Percentiles rank a stretch among this genome's conserved stretches.
Evolutionary conservation across 2,888 invertebrate genomes (phyloP).

Genomic region (Leptinotarsa peninsularis): DNA sequence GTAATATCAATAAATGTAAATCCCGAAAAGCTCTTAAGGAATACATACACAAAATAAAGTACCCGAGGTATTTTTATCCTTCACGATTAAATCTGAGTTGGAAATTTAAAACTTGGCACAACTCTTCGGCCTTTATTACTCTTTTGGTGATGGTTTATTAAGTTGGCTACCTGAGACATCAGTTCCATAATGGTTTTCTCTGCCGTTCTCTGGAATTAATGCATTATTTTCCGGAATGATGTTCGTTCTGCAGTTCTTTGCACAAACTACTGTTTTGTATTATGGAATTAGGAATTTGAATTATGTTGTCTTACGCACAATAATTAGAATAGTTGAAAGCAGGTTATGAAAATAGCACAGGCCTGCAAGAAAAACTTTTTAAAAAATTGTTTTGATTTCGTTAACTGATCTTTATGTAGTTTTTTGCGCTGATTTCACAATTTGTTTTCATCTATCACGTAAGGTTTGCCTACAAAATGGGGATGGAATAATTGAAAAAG

Average conservation of each 20-base stretch:
- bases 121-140: constrained; percentile 41
- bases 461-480: too few relatives aligned
- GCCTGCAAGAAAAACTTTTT: too few relatives aligned
- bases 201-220: constrained; percentile 29
- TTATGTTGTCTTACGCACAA: too few relatives aligned
- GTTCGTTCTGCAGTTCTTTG: background rate
- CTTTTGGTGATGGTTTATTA: constrained; percentile 37
- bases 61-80: constrained; percentile 34
- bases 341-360: too few relatives aligned
- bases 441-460: too few relatives aligned
- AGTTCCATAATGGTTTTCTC: constrained; percentile 28
- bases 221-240: constrained; percentile 27
- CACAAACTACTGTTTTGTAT: background rate
- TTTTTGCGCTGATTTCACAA: too few relatives aligned
- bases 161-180: constrained; percentile 43
- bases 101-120: constrained; percentile 46
- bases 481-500: too few relatives aligned
- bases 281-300: background rate
- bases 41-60: constrained; percentile 43
- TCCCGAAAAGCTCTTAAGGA: constrained; percentile 40
- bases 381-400: too few relatives aligned
- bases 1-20: constrained; percentile 53
- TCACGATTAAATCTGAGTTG: constrained; percentile 41
- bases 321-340: too few relatives aligned
- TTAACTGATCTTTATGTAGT: too few relatives aligned